These are phyloP conservation scores for Drosophila watanabei DNA, from an alignment of 1,140 invertebrate genomes.

Conservation along the genomic window DNA sequence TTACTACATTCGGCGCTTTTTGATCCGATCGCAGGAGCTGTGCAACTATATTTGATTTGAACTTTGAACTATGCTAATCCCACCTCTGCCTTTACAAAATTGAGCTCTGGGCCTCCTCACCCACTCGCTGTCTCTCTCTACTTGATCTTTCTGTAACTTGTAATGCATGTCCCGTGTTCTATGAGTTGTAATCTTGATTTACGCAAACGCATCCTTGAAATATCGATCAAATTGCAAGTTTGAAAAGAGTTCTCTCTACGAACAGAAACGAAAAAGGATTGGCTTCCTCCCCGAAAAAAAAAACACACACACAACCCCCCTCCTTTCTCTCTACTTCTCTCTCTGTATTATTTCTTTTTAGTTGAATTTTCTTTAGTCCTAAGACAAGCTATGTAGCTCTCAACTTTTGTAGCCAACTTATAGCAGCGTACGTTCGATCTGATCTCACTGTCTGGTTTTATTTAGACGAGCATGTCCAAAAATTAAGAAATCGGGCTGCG, in stretches of 20 bases:
- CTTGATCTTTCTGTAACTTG: constrained; percentile 66
- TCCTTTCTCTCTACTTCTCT: constrained; percentile 9
- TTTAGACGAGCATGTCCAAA: constrained; percentile 64
- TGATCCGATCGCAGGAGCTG: constrained; percentile 27
- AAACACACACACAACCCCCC: background rate
- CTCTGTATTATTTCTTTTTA: constrained; percentile 45
- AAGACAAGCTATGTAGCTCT: constrained; percentile 54
- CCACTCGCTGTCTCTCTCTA: constrained; percentile 51
- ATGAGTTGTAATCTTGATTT: constrained; percentile 55
- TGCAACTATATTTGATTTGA: constrained; percentile 33
- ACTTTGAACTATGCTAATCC: constrained; percentile 51
- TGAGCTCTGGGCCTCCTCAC: constrained; percentile 25
- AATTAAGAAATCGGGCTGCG: constrained; percentile 32
- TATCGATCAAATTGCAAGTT: constrained; percentile 59
- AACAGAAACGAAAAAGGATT: constrained; percentile 27
- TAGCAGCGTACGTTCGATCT: constrained; percentile 63
- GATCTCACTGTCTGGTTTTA: constrained; percentile 84
- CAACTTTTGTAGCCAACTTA: constrained; percentile 33
- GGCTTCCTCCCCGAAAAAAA: constrained; percentile 22
- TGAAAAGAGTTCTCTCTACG: constrained; percentile 75
- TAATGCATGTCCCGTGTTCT: constrained; percentile 70
- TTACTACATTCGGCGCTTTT: constrained; percentile 65
- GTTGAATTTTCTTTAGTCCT: constrained; percentile 39
- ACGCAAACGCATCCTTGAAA: constrained; percentile 32
- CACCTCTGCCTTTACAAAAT: constrained; percentile 34